phyloP scores from a whole-genome alignment of 2,888 invertebrate species.

The Drosophila cognata region DNA sequence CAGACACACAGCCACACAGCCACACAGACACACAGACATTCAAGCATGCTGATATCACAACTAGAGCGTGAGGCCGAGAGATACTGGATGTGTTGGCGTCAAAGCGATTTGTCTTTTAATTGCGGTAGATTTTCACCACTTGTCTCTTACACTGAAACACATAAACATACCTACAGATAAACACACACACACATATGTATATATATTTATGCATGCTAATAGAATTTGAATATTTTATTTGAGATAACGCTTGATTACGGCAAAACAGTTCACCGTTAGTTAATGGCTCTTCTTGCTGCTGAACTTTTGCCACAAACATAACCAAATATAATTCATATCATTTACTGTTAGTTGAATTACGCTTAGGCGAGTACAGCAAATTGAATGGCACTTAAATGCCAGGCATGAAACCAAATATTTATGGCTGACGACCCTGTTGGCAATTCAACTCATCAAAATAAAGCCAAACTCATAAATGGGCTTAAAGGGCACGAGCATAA shows the following conservation, averaged over 20 bases:
- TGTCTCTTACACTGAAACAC: slow-evolving; percentile 7
- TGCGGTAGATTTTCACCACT: slow-evolving; percentile 62
- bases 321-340: slow-evolving; percentile 31
- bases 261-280: slow-evolving; percentile 31
- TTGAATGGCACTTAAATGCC: slow-evolving; percentile 19
- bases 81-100: slow-evolving; percentile 41
- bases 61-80: slow-evolving; percentile 23
- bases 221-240: slow-evolving; percentile 61
- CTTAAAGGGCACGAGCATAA: slow-evolving; percentile 35
- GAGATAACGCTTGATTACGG: slow-evolving; percentile 46
- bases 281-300: slow-evolving; percentile 5
- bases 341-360: slow-evolving; percentile 25
- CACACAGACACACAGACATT: neutral
- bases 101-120: slow-evolving; percentile 64
- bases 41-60: slow-evolving; percentile 42
- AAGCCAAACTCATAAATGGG: slow-evolving; percentile 48
- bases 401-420: slow-evolving; percentile 16
- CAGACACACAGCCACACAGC: neutral
- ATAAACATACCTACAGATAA: neutral
- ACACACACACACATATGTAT: neutral
- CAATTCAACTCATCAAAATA: slow-evolving; percentile 45
- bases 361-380: slow-evolving; percentile 14
- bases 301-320: slow-evolving; percentile 26
- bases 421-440: neutral
- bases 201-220: slow-evolving; percentile 24